Conservation (phyloP, 2,113 vertebrate genomes). For the Cheilinus undulatus region DNA sequence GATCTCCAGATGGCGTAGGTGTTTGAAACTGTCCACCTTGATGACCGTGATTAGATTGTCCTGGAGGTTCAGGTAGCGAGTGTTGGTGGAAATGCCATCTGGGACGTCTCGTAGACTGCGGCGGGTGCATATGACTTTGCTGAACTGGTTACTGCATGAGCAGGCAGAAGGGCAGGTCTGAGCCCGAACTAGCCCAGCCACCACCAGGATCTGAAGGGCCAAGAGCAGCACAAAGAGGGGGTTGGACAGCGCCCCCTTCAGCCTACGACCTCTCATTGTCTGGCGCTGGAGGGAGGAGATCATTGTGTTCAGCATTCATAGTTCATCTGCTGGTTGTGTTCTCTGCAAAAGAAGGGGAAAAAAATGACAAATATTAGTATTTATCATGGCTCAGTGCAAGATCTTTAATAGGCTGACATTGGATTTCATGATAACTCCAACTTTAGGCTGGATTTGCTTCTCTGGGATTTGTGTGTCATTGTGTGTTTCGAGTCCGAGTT, state of each 20-base stretch:
- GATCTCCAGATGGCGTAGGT: conserved; percentile 84
- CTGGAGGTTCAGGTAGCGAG: conserved; percentile 85
- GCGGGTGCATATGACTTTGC: conserved; percentile 86
- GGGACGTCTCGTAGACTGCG: conserved; percentile 83
- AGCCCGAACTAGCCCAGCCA: conserved; percentile 91
- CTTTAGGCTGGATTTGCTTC: no score
- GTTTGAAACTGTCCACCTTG: conserved; percentile 87
- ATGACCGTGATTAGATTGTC: conserved; percentile 86
- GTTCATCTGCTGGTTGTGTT: conserved; percentile 94
- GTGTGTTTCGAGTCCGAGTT: no score
- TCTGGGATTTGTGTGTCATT: no score
- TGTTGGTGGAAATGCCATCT: conserved; percentile 85
- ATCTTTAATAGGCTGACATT: no score
- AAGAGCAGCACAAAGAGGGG: conserved; percentile 97
- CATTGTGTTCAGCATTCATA: conserved; percentile 99
- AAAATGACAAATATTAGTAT: conserved; percentile 46
- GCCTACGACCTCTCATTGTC: conserved; percentile 99
- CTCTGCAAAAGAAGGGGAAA: conserved; percentile 88
- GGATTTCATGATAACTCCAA: no score
- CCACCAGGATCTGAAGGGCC: conserved; percentile 97
- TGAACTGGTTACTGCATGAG: conserved; percentile 86
- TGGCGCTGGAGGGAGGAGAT: conserved; percentile 98
- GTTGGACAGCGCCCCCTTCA: conserved; percentile 99
- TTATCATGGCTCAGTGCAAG: no score
- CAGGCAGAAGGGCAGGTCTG: conserved; percentile 85